A percentile compares a stretch with the other conserved stretches of the same genome.
These are phyloP conservation scores for Nyctibius grandis DNA, from an alignment of 2,797 vertebrate genomes.

Conservation along the genomic window DNA sequence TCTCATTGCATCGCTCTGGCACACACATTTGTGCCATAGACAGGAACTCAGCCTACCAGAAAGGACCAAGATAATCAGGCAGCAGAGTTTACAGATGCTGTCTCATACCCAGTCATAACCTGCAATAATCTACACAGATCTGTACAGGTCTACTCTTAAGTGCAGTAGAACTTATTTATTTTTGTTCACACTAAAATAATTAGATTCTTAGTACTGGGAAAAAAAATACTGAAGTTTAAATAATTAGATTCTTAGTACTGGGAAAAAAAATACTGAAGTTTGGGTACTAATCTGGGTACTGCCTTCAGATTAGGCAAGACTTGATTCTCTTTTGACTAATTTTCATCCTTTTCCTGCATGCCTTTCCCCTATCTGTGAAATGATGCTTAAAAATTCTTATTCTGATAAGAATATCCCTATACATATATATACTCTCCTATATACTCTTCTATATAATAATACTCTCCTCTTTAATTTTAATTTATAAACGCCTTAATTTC, in stretches of 20 bases:
- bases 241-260: not conserved
- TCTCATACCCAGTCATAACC: not conserved
- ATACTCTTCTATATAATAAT: not conserved
- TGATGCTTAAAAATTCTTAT: not conserved
- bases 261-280: not conserved
- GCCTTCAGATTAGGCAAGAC: not conserved
- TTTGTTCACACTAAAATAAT: not conserved
- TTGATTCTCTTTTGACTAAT: not conserved
- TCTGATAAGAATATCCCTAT: not conserved
- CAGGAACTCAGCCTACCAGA: rapidly evolving
- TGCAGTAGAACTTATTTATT: not conserved
- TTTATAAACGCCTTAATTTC: not conserved
- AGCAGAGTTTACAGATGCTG: not conserved
- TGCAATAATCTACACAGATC: not conserved
- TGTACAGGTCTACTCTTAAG: not conserved
- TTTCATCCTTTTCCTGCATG: not conserved
- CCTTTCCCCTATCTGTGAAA: not conserved
- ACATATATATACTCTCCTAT: not conserved
- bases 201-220: not conserved
- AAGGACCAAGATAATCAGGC: not conserved
- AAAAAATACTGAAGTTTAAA: not conserved
- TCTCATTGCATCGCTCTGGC: not conserved
- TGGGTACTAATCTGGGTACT: not conserved
- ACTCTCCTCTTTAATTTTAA: not conserved
- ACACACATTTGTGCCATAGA: not conserved